Percentiles rank a stretch among this genome's conserved stretches.
Evolutionary conservation across 2,113 vertebrate genomes (phyloP).

Genomic region (Nerophis ophidion): DNA sequence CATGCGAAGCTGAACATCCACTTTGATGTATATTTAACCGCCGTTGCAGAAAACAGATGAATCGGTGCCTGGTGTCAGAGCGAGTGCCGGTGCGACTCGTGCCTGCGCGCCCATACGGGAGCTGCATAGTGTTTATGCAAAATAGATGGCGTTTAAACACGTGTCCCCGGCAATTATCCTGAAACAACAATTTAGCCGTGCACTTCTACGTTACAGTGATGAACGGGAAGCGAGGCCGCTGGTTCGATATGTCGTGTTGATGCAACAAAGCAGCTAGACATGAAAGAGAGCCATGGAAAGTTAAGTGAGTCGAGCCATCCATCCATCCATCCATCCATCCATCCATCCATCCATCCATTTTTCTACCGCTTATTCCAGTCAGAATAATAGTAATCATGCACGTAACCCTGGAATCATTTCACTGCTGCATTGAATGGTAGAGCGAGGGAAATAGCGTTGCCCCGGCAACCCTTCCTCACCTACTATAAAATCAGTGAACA

Average conservation of each 20-base stretch:
- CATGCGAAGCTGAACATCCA: slow-evolving; percentile 24
- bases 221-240: slow-evolving; percentile 32
- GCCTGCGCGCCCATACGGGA: slow-evolving; percentile 34
- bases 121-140: slow-evolving; percentile 65
- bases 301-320: background rate
- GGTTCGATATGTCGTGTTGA: slow-evolving; percentile 31
- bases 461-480: too few relatives aligned
- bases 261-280: slow-evolving; percentile 12
- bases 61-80: slow-evolving; percentile 36
- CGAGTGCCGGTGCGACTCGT: slow-evolving; percentile 25
- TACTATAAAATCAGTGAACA: too few relatives aligned
- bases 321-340: too few relatives aligned
- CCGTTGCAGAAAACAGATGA: slow-evolving; percentile 47
- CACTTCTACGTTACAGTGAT: slow-evolving; percentile 22
- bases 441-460: too few relatives aligned
- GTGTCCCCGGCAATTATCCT: slow-evolving; percentile 56
- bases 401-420: too few relatives aligned
- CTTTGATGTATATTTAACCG: slow-evolving; percentile 63
- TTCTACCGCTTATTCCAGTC: too few relatives aligned
- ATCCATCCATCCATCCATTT: too few relatives aligned
- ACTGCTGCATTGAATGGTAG: too few relatives aligned
- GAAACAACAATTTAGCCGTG: slow-evolving; percentile 52
- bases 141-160: slow-evolving; percentile 62
- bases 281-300: background rate
- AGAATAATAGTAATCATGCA: too few relatives aligned